A percentile compares a stretch with the other conserved stretches of the same genome.
These are phyloP conservation scores for Zoanthus sansibaricus DNA, from an alignment of 92 coral and sea anemone genomes.

Conservation along the genomic window DNA sequence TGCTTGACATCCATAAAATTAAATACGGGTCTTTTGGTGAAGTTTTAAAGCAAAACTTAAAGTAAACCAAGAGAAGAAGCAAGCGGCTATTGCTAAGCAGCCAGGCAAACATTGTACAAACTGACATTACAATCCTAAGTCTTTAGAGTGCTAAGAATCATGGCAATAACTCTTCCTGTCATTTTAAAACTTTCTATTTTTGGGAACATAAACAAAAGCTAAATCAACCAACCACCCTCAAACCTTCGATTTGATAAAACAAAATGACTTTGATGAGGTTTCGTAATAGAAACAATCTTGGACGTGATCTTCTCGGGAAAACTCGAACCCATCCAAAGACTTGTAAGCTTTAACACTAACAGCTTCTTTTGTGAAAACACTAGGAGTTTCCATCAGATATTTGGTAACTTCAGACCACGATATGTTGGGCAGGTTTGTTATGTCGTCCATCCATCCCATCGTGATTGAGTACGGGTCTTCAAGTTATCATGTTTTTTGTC, in stretches of 20 bases:
- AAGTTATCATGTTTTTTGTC: conserved; percentile 18
- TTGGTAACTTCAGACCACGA: conserved; percentile 29
- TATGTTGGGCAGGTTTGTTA: conserved; percentile 3
- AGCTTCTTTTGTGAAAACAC: conserved; percentile 17
- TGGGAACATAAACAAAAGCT: no score
- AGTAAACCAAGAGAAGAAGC: no score
- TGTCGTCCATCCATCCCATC: conserved; percentile 14
- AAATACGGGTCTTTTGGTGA: no score
- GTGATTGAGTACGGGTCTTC: conserved; percentile 25
- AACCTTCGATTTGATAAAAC: background rate
- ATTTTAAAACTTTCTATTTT: no score
- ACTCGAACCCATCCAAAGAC: conserved; percentile 8
- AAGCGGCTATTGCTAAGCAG: no score
- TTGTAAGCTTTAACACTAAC: conserved; percentile 4
- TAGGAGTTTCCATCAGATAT: conserved; percentile 16
- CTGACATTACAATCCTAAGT: no score
- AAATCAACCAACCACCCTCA: no score
- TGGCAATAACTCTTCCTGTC: no score
- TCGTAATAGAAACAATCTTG: background rate
- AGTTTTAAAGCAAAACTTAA: no score
- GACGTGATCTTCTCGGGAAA: background rate
- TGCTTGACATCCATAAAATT: no score
- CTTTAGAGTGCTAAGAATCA: no score
- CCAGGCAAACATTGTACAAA: no score
- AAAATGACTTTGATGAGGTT: conserved; percentile 12